phyloP scores from a whole-genome alignment of 1,140 invertebrate genomes.

The Rhagoletis zephyria region DNA sequence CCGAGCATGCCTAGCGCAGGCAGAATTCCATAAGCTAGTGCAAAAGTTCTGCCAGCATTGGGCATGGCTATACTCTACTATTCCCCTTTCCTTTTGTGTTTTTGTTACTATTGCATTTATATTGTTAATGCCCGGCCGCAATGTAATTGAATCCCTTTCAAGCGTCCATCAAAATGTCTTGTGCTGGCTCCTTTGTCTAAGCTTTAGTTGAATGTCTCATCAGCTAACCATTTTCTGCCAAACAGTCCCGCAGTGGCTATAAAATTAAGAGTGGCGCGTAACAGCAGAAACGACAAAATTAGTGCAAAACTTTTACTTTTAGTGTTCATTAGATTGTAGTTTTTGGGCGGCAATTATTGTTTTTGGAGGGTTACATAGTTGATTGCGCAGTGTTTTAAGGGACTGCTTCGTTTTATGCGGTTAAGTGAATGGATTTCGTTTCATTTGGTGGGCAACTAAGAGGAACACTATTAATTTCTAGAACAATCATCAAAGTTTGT shows the following conservation, averaged over 20 bases:
- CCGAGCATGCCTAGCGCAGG: too few species aligned
- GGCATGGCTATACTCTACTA: not conserved
- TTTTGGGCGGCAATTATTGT: conserved; percentile 24
- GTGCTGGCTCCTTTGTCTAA: not conserved
- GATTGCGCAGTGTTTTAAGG: conserved; percentile 5
- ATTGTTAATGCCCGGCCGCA: conserved; percentile 38
- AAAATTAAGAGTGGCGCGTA: conserved; percentile 22
- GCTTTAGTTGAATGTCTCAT: not conserved
- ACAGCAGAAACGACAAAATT: conserved; percentile 24
- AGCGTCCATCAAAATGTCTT: conserved; percentile 44
- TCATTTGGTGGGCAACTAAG: conserved; percentile 3
- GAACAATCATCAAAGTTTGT: conserved; percentile 38
- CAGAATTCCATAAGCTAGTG: too few species aligned
- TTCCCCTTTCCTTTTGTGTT: not conserved
- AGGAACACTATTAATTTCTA: not conserved
- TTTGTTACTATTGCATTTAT: conserved; percentile 14
- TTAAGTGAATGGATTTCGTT: conserved; percentile 15
- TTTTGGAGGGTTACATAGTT: not conserved
- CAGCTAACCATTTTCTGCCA: conserved; percentile 14
- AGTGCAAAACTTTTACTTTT: conserved; percentile 51
- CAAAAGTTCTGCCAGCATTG: too few species aligned
- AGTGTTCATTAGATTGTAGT: conserved; percentile 52
- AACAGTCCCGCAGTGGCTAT: conserved; percentile 20
- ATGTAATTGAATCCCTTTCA: conserved; percentile 46
- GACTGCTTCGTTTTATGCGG: not conserved